phyloP scores from a whole-genome alignment of 2,113 vertebrate species.

The Oenanthe melanoleuca region DNA sequence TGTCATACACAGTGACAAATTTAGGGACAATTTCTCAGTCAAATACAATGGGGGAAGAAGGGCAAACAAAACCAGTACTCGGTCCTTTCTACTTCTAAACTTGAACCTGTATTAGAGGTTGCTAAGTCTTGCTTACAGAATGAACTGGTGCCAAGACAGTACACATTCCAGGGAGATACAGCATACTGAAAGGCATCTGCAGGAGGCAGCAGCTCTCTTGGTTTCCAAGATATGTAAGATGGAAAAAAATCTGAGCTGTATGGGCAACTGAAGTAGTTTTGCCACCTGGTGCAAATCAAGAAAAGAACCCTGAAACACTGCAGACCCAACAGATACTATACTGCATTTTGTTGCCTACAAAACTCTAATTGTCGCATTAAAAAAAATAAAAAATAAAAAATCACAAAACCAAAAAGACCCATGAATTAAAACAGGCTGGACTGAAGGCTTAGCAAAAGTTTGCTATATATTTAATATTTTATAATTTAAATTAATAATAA shows the following conservation, averaged over 20 bases:
- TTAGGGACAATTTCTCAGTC: background rate
- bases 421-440: background rate
- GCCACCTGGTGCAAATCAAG: slow-evolving; percentile 66
- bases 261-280: slow-evolving; percentile 62
- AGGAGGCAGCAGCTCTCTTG: slow-evolving; percentile 60
- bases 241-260: slow-evolving; percentile 63
- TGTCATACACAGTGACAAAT: background rate
- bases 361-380: background rate
- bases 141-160: slow-evolving; percentile 64
- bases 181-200: slow-evolving; percentile 60
- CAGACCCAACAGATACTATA: slow-evolving; percentile 15
- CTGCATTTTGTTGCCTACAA: slow-evolving; percentile 26
- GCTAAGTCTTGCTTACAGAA: slow-evolving; percentile 61
- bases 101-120: slow-evolving; percentile 48
- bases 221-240: slow-evolving; percentile 60
- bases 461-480: background rate
- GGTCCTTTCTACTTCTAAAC: slow-evolving; percentile 27
- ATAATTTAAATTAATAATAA: background rate
- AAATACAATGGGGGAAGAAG: background rate
- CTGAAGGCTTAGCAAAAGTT: background rate
- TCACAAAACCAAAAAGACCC: background rate
- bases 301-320: slow-evolving; percentile 66
- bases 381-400: background rate
- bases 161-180: slow-evolving; percentile 58
- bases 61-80: background rate